Evolutionary conservation across 2,888 invertebrate species (phyloP), one percentile per base, ranked within the genome.

Genomic region (Nemoura dubitans): DNA sequence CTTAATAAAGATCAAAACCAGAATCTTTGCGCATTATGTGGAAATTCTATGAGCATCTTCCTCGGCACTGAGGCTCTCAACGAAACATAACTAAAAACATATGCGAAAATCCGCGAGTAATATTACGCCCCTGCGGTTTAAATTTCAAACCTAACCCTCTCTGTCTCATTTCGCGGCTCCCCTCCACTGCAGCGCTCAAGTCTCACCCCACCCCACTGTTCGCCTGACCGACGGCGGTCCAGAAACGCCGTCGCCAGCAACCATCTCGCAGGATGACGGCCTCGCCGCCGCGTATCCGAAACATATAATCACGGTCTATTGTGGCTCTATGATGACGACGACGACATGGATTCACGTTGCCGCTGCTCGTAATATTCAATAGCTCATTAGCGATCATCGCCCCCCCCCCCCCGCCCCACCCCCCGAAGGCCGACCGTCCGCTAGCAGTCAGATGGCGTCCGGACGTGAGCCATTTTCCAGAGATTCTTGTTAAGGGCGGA

Each of bases 241-340:
- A 59, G 36, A 36, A 21, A 10, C 59, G 16, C 21, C 16, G 14
- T 59, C 16, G 16, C 21, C 59, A 3, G 2, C 16, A 59, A 59
- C 59, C 59, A 59, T n/a, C 59, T 59, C 14, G 59, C 59, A 59
- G 59, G 59, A 59, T 14, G 59, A 59, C 21, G 59, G 59, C 10
- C 10, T 36, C 36, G 36, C 36, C 36, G n/a, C n/a, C n/a, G n/a
- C n/a, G 36, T 59, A 81, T 81, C 81, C 81, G 81, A 81, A 81
- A 81, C 81, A 30, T 81, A 81, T 81, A 81, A 81, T 81, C 81
- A 81, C 30, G 30, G 81, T 30, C 81, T 30, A 81, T 81, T 81
- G 81, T 81, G 30, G 59, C 21, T 1, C 27, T 14, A 28, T 26
- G 27, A n/a, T n/a, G 80, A 1, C 27, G 28, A 29, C 27, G 81